These are phyloP conservation scores for Athalia cordata DNA, from an alignment of 2,888 invertebrate genomes.

Conservation along the genomic window DNA sequence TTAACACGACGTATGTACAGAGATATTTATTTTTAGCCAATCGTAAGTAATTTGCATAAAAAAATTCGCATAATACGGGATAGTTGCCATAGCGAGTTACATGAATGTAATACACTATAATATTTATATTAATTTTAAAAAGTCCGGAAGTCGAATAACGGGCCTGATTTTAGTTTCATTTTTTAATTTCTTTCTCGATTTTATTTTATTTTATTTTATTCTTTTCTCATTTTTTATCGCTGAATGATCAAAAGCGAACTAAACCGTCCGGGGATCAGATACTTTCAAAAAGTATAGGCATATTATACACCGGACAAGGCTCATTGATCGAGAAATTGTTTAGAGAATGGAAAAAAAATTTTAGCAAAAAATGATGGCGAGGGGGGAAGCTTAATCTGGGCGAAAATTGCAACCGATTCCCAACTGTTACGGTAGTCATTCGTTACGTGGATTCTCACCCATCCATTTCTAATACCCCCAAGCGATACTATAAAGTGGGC, in stretches of 20 bases:
- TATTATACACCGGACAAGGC: not conserved
- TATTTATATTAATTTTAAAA: not conserved
- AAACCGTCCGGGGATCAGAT: conserved; percentile 11
- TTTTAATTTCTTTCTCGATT: not conserved
- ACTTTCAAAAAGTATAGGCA: conserved; percentile 15
- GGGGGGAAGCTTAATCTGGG: not conserved
- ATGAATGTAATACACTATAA: no score
- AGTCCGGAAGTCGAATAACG: not conserved
- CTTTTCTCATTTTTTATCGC: not conserved
- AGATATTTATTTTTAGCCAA: no score
- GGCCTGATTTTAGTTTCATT: not conserved
- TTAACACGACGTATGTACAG: no score
- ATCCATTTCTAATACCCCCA: conserved; percentile 9
- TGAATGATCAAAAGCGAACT: conserved; percentile 12
- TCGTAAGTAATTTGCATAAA: no score
- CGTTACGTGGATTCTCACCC: conserved; percentile 19
- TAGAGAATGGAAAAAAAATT: not conserved
- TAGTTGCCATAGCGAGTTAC: no score
- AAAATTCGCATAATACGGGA: no score
- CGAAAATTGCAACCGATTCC: not conserved
- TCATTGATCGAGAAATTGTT: not conserved
- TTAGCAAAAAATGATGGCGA: not conserved
- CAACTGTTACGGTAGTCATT: conserved; percentile 17
- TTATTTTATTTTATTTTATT: not conserved
- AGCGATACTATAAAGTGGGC: conserved; percentile 7